phyloP scores from a whole-genome alignment of 2,888 invertebrate species.

The Parnassius apollo region DNA sequence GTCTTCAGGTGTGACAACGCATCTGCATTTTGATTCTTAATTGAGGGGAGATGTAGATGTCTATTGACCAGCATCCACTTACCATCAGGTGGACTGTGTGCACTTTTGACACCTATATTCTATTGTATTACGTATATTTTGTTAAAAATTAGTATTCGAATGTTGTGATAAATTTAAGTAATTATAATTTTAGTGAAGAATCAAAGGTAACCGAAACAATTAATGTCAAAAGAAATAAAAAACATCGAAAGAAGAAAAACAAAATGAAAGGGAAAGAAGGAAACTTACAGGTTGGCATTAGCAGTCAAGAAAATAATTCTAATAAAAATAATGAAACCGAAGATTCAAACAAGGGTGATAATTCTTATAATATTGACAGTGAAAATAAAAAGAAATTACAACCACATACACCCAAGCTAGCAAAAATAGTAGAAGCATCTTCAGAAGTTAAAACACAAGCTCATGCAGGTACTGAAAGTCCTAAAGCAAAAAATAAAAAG shows the following conservation, averaged over 20 bases:
- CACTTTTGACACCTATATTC: too few relatives aligned
- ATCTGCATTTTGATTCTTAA: too few relatives aligned
- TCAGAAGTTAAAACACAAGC: not conserved
- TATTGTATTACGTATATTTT: too few relatives aligned
- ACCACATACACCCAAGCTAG: conserved; percentile 7
- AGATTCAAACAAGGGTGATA: conserved; percentile 39
- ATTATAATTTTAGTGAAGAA: conserved; percentile 13
- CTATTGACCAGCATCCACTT: not conserved
- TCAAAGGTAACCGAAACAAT: conserved; percentile 4
- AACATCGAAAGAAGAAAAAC: conserved; percentile 25
- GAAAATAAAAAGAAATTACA: conserved; percentile 19
- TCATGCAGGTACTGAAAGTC: conserved; percentile 2
- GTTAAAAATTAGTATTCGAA: too few relatives aligned
- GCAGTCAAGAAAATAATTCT: conserved; percentile 25
- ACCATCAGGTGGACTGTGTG: too few relatives aligned
- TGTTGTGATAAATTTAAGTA: not conserved
- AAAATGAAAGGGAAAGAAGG: conserved; percentile 30
- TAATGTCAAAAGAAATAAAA: conserved; percentile 34
- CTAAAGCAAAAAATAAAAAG: conserved; percentile 33
- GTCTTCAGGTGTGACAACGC: too few relatives aligned
- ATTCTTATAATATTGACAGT: conserved; percentile 24
- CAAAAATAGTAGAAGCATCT: not conserved
- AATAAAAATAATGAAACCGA: conserved; percentile 30
- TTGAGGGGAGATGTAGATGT: not conserved
- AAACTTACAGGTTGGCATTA: conserved; percentile 34